phyloP scores from a whole-genome alignment of 2,797 vertebrate species.

The Ctenochaetus hawaiiensis region DNA sequence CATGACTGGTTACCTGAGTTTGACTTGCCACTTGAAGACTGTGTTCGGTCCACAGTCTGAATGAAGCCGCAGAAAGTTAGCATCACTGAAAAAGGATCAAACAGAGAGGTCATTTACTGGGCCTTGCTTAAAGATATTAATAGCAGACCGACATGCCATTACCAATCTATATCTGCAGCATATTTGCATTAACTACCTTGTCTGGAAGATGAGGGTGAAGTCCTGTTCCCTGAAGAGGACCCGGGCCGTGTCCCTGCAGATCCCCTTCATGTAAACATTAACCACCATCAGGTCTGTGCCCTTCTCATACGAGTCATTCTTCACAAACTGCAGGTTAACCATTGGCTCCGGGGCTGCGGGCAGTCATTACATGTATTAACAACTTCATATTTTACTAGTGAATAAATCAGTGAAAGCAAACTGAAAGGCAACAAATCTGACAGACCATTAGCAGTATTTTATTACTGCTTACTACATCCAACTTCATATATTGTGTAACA shows the following conservation, averaged over 20 bases:
- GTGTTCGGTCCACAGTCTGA: constrained; percentile 92
- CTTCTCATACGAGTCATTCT: constrained; percentile 97
- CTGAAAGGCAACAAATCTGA: neutral
- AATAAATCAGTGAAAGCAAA: neutral
- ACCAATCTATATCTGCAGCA: fast-evolving
- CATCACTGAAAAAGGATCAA: constrained; percentile 84
- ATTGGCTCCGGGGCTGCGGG: constrained; percentile 89
- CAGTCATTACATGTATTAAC: neutral
- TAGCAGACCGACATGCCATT: neutral
- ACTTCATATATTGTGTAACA: neutral
- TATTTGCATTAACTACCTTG: constrained; percentile 84
- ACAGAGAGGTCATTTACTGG: neutral
- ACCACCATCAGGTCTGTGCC: constrained; percentile 98
- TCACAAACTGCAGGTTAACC: constrained; percentile 92
- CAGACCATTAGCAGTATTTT: too few species aligned
- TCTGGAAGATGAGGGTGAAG: constrained; percentile 97
- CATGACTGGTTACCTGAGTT: constrained; percentile 90
- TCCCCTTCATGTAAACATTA: constrained; percentile 95
- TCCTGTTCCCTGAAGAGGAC: constrained; percentile 98
- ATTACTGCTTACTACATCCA: neutral
- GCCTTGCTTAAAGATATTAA: neutral
- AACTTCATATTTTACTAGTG: neutral
- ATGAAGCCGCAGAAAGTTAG: constrained; percentile 93
- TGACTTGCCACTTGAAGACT: constrained; percentile 98
- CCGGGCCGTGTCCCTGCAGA: constrained; percentile 90